Conservation (phyloP, 2,113 vertebrate species). For the Steatornis caripensis region DNA sequence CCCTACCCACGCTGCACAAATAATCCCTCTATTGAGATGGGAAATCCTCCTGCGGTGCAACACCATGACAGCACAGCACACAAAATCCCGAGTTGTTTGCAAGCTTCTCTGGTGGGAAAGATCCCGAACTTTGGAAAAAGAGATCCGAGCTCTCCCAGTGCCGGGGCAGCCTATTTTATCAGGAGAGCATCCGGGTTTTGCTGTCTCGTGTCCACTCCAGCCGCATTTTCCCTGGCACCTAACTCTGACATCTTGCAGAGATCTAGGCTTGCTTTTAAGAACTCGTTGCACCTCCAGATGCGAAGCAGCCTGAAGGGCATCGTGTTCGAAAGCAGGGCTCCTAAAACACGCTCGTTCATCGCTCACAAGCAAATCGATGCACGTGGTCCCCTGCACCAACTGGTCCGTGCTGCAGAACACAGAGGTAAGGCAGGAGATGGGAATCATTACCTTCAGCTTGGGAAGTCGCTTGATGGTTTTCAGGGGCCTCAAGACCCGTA, state of each 20-base stretch:
- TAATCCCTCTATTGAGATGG: neutral
- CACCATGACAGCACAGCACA: neutral
- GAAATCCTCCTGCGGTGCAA: neutral
- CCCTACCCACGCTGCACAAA: neutral
- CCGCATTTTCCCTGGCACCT: neutral
- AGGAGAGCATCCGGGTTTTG: neutral
- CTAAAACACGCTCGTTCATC: neutral
- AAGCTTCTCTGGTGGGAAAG: neutral
- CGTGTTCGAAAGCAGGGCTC: neutral
- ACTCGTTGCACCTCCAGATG: neutral
- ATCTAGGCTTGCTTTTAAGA: neutral
- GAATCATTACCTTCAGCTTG: conserved; percentile 88
- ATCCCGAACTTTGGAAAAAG: neutral
- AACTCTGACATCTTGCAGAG: neutral
- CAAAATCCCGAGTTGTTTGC: neutral
- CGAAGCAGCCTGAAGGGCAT: neutral
- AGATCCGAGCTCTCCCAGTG: too few relatives aligned
- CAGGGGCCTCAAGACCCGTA: conserved; percentile 91
- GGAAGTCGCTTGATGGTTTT: conserved; percentile 98
- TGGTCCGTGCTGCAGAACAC: neutral
- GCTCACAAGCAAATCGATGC: fast-evolving
- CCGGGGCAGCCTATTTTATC: neutral
- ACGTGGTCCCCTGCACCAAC: neutral
- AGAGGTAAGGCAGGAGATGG: neutral
- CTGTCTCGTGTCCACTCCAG: neutral